Conservation (phyloP, 2,113 vertebrate species). For the Anoplopoma fimbria region DNA sequence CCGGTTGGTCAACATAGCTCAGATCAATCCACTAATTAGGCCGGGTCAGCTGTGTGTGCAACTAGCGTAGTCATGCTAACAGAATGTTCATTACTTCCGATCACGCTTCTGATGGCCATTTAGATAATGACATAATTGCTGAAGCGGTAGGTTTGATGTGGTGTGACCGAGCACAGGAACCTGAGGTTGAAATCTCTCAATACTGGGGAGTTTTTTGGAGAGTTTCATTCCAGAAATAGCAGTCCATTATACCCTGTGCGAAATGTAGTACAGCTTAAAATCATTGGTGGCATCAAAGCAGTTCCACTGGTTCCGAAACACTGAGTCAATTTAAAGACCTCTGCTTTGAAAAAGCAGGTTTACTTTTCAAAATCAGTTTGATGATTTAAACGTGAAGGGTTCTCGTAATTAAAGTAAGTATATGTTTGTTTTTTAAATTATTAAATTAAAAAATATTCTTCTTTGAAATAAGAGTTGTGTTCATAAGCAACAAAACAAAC, state of each 20-base stretch:
- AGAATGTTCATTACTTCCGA: slow-evolving; percentile 21
- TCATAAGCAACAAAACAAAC: neutral
- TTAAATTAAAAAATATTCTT: neutral
- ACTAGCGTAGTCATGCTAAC: slow-evolving; percentile 29
- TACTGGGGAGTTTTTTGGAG: neutral
- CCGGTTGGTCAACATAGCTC: slow-evolving; percentile 45
- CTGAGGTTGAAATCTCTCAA: neutral
- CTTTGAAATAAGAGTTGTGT: neutral
- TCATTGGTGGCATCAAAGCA: slow-evolving; percentile 9
- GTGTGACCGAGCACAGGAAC: neutral
- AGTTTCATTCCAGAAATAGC: neutral
- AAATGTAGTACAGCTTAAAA: slow-evolving; percentile 12
- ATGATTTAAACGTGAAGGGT: neutral
- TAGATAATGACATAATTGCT: slow-evolving; percentile 9
- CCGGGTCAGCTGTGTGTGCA: slow-evolving; percentile 20
- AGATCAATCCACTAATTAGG: slow-evolving; percentile 67
- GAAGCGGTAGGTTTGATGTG: neutral
- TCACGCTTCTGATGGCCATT: neutral
- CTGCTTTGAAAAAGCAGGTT: neutral
- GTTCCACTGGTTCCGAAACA: neutral
- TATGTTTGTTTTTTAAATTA: neutral
- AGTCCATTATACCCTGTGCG: neutral
- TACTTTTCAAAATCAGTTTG: neutral
- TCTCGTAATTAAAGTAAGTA: neutral
- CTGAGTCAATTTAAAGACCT: neutral